These are phyloP conservation scores for Leucophenga varia DNA, from an alignment of 1,140 invertebrate genomes.

Conservation along the genomic window DNA sequence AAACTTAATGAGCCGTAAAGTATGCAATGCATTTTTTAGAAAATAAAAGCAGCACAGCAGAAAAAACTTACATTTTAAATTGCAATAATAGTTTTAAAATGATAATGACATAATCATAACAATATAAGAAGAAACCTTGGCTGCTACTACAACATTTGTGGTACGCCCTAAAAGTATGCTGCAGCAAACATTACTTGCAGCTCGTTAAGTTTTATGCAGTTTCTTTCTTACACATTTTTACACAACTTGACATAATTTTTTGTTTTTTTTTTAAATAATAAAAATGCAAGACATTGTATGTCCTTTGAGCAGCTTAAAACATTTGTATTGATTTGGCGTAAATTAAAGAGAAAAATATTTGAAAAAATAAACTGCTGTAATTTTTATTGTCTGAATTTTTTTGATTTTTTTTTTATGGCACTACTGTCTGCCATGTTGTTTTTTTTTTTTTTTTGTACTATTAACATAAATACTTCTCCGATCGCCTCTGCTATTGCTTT, in stretches of 20 bases:
- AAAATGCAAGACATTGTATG: too few relatives aligned
- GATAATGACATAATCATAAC: conserved; percentile 36
- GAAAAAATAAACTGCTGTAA: not conserved
- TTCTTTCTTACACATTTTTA: conserved; percentile 10
- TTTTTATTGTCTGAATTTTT: too few relatives aligned
- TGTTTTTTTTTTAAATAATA: too few relatives aligned
- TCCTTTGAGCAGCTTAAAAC: conserved; percentile 7
- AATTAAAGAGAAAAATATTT: conserved; percentile 31
- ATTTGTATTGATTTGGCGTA: conserved; percentile 46
- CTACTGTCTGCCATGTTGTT: conserved; percentile 33
- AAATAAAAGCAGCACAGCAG: conserved; percentile 15
- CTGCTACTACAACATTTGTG: too few relatives aligned
- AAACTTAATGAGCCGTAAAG: conserved; percentile 38
- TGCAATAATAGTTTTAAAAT: conserved; percentile 51
- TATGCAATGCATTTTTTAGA: too few relatives aligned
- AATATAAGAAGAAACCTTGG: too few relatives aligned
- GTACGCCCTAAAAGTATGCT: conserved; percentile 46
- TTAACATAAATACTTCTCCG: too few relatives aligned
- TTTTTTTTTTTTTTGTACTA: too few relatives aligned
- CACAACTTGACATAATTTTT: conserved; percentile 37
- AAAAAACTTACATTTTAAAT: conserved; percentile 53
- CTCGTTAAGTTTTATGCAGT: conserved; percentile 46
- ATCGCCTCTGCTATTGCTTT: conserved; percentile 7
- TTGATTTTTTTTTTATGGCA: not conserved
- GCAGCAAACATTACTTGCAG: conserved; percentile 50